Evolutionary conservation across 92 coral and sea anemone genomes (phyloP).

Genomic region (Parazoanthus atlanticus): DNA sequence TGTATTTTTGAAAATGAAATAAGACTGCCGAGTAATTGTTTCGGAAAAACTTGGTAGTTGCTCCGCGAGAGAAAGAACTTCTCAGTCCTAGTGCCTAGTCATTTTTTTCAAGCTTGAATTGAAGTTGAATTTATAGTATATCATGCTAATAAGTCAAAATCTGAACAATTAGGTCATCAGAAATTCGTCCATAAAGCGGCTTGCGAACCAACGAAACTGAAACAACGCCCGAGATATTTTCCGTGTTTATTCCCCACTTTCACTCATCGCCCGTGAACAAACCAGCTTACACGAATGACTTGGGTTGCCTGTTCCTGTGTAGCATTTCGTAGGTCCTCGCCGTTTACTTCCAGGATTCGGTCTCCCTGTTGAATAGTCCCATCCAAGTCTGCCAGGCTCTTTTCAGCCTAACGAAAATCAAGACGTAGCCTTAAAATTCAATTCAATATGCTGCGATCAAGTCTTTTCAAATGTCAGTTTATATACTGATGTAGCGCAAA

Average conservation of each 20-base stretch:
- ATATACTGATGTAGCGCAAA: too few relatives aligned
- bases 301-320: conserved; percentile 81
- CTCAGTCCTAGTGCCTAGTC: too few relatives aligned
- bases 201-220: background rate
- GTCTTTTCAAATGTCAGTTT: background rate
- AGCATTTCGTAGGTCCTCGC: conserved; percentile 54
- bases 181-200: background rate
- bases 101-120: too few relatives aligned
- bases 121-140: too few relatives aligned
- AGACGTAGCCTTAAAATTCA: background rate
- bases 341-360: conserved; percentile 74
- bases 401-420: conserved; percentile 55
- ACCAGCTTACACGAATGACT: conserved; percentile 55
- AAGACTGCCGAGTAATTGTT: too few relatives aligned
- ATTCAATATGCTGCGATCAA: background rate
- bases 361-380: conserved; percentile 80
- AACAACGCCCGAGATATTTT: background rate
- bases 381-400: conserved; percentile 68
- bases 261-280: background rate
- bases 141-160: too few relatives aligned
- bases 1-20: too few relatives aligned
- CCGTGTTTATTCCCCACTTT: background rate
- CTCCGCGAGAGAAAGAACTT: too few relatives aligned
- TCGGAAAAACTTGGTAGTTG: too few relatives aligned
- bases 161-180: background rate